These are phyloP conservation scores for Willisornis vidua DNA, from an alignment of 2,113 vertebrate genomes.

Conservation along the genomic window DNA sequence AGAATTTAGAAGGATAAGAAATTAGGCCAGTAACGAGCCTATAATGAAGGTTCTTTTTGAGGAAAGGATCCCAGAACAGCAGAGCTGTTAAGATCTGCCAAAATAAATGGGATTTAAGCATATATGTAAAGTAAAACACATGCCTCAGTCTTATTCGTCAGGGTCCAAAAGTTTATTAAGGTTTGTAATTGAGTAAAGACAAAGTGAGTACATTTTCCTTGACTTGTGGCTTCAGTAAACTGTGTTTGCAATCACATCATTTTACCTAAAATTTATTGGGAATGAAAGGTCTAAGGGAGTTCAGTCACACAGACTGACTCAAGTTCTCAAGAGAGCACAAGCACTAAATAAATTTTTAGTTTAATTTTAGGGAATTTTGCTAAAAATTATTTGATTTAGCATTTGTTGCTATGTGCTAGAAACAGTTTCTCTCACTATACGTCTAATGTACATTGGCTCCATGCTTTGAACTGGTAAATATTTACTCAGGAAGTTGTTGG, in stretches of 20 bases:
- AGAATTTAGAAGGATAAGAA: slow-evolving; percentile 5
- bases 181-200: neutral
- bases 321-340: neutral
- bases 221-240: neutral
- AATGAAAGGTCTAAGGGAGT: neutral
- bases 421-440: neutral
- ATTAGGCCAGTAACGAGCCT: neutral
- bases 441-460: neutral
- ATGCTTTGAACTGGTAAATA: neutral
- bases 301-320: neutral
- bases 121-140: neutral
- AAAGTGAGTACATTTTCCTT: neutral
- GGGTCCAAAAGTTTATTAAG: neutral
- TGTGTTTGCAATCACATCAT: neutral
- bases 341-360: neutral
- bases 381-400: neutral
- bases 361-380: neutral
- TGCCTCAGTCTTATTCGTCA: neutral
- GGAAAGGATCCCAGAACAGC: neutral
- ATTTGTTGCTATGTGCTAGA: neutral
- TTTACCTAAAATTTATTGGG: neutral
- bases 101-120: neutral
- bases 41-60: neutral
- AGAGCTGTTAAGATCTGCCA: neutral
- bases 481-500: neutral